phyloP scores from a whole-genome alignment of 2,113 vertebrate genomes.

The Python bivittatus region DNA sequence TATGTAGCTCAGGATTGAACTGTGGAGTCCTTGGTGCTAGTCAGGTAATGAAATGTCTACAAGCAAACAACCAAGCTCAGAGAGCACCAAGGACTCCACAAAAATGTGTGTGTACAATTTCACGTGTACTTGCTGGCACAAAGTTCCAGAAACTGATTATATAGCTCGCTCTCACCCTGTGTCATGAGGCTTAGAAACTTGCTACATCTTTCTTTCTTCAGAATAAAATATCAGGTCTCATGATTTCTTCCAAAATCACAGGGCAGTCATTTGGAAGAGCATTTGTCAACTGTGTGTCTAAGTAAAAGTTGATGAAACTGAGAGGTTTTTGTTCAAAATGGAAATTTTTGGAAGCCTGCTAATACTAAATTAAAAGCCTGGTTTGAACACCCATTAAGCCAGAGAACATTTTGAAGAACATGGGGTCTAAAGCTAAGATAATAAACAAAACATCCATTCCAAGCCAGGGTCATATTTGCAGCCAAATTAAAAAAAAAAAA shows the following conservation, averaged over 20 bases:
- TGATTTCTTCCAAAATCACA: background rate
- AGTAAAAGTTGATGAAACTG: background rate
- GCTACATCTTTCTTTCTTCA: background rate
- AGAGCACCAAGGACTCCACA: background rate
- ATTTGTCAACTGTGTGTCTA: background rate
- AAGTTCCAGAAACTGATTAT: background rate
- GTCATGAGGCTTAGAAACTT: background rate
- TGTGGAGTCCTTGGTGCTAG: background rate
- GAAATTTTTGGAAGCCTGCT: background rate
- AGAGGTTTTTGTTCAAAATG: background rate
- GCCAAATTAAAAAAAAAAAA: constrained; percentile 8
- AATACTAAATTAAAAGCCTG: background rate
- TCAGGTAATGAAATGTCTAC: background rate
- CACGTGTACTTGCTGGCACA: background rate
- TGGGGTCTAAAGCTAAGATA: background rate
- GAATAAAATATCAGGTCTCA: background rate
- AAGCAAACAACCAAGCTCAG: background rate
- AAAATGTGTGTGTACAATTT: background rate
- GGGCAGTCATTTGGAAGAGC: background rate
- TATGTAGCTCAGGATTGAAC: background rate
- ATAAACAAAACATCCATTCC: constrained; percentile 1
- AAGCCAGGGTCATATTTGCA: background rate
- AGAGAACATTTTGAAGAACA: background rate
- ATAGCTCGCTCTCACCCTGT: background rate
- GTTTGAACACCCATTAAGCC: background rate